phyloP scores from a whole-genome alignment of 2,113 vertebrate species.

The Saimiri boliviensis region DNA sequence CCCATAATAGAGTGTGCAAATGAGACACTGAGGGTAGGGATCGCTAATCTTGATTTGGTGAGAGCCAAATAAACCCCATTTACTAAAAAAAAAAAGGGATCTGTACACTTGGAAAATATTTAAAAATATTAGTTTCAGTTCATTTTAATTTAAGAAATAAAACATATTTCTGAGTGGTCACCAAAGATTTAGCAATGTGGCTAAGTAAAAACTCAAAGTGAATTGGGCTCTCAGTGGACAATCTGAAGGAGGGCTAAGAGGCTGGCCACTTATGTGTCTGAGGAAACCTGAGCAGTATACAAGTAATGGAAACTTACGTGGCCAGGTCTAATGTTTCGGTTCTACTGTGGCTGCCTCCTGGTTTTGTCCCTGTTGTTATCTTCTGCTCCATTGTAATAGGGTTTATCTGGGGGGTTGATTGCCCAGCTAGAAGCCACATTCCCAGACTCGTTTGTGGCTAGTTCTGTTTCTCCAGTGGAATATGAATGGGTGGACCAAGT shows the following conservation, averaged over 20 bases:
- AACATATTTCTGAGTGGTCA: not conserved
- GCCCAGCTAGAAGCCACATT: not conserved
- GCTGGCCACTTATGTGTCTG: not conserved
- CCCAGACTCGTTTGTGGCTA: not conserved
- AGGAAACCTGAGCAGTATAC: not conserved
- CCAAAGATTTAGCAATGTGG: not conserved
- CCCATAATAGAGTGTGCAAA: not conserved
- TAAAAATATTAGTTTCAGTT: not conserved
- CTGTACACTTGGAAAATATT: not conserved
- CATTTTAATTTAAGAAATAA: not conserved
- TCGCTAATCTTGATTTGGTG: not conserved
- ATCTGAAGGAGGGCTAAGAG: not conserved
- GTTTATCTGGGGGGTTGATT: not conserved
- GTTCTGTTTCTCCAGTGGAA: not conserved
- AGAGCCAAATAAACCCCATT: not conserved
- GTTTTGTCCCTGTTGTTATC: too few species aligned
- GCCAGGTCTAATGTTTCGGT: not conserved
- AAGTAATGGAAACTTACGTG: not conserved
- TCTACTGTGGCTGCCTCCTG: not conserved
- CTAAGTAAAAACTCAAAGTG: not conserved
- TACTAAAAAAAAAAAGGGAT: not conserved
- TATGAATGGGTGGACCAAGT: not conserved
- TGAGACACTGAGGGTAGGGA: not conserved
- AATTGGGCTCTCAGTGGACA: not conserved
- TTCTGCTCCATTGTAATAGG: not conserved